Conservation (phyloP, 2,797 vertebrate genomes). For the Eleutherodactylus coqui region DNA sequence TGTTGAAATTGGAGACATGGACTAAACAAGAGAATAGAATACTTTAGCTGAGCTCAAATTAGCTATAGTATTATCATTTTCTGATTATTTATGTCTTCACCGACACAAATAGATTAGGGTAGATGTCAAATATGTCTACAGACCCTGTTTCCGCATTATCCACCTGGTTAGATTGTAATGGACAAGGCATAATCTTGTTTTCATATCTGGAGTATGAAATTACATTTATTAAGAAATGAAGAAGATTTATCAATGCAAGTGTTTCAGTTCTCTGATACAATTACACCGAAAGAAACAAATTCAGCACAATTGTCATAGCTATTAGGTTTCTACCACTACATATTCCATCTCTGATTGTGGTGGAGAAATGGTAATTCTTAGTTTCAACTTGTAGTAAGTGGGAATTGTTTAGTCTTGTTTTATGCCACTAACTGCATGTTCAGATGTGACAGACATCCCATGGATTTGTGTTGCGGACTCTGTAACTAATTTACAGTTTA, state of each 20-base stretch:
- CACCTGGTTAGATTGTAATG: neutral
- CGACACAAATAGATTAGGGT: neutral
- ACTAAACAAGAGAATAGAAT: conserved; percentile 7
- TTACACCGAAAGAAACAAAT: neutral
- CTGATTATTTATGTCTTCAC: neutral
- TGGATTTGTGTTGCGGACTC: no score
- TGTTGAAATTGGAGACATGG: neutral
- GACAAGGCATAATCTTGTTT: neutral
- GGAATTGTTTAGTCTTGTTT: no score
- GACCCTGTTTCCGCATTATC: neutral
- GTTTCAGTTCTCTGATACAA: neutral
- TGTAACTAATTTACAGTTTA: no score
- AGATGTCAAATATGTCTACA: neutral
- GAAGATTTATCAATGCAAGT: neutral
- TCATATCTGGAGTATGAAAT: neutral
- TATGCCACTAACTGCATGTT: no score
- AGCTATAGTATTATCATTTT: neutral
- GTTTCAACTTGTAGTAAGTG: neutral
- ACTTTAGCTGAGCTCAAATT: conserved; percentile 11
- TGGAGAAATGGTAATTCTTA: neutral
- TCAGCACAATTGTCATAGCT: neutral
- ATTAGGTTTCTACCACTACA: neutral
- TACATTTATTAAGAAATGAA: neutral
- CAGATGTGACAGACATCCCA: no score
- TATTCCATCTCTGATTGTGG: neutral